Base-by-base conservation (phyloP, 2,113 vertebrate genomes). In the Athene noctua region DNA sequence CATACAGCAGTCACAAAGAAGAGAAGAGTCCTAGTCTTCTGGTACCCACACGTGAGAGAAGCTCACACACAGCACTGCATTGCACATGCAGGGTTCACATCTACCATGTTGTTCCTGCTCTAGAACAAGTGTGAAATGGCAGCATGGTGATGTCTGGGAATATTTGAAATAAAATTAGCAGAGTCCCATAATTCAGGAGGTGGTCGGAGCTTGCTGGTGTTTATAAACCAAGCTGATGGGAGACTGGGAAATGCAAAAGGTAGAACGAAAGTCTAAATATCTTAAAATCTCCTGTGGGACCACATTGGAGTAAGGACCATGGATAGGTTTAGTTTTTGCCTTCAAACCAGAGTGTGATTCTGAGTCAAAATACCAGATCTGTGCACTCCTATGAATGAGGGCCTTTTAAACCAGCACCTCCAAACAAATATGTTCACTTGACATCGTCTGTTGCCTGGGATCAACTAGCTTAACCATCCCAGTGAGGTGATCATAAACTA, bases 51-150 rank as follows among this genome's bases (percentile, higher is more conserved):
- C 40, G 21, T 29, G 36, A 52, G 46, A 36, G 30, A 32, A n/a
- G 13, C 18, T 11, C 5, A 7, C 2, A 11, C 1, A 2, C 18
- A 47, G 11, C 32, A 14, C n/a, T 40, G 36, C 1, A 0, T 25
- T 75, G 38, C 42, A 17, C 0, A 0, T 3, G 4, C 55, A 52
- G 0, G 0, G 11, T 67, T 88, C 36, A 47, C 18, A 44, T 74
- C 67, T 29, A 12, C 11, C 10, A 2, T 29, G 18, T 61, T 1
- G 0, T 59, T 88, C 59, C 23, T 61, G 25, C 27, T 30, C 32
- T 51, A 54, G 36, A 79, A 34, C 14, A 71, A 55, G 8, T 13
- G 22, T 42, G 23, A 89, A 87, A 57, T n/a, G 52, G 26, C 40
- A 65, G 44, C 13, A 21, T 4, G 1, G 2, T 42, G 80, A 67